phyloP scores from a whole-genome alignment of 2,888 invertebrate species.

The Sycophila texana region DNA sequence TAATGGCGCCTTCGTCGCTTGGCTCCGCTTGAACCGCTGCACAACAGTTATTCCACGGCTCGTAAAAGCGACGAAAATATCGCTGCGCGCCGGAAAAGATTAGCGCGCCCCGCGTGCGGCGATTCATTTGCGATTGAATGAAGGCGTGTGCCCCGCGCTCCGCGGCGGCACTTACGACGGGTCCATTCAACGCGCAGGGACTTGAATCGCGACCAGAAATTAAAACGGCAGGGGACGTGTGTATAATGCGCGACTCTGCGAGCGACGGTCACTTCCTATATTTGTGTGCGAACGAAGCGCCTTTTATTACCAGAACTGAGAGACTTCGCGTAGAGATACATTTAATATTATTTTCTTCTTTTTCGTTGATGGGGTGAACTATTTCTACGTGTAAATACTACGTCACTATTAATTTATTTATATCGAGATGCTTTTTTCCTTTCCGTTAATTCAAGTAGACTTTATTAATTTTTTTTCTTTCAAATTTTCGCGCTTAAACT shows the following conservation, averaged over 20 bases:
- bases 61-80: constrained; percentile 5
- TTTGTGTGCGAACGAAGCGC: neutral
- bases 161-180: constrained; percentile 23
- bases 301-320: neutral
- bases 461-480: too few relatives aligned
- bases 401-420: too few relatives aligned
- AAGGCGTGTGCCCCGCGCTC: constrained; percentile 12
- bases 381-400: too few relatives aligned
- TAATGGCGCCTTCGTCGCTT: too few relatives aligned
- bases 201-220: too few relatives aligned
- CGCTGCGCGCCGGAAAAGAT: neutral
- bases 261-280: neutral
- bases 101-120: neutral
- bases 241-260: neutral
- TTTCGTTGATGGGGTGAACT: too few relatives aligned
- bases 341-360: too few relatives aligned
- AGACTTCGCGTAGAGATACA: neutral
- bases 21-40: too few relatives aligned
- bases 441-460: too few relatives aligned
- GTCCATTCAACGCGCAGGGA: neutral
- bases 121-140: constrained; percentile 31
- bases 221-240: neutral
- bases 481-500: too few relatives aligned
- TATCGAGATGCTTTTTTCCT: too few relatives aligned
- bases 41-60: neutral